Conservation (phyloP, 2,888 invertebrate genomes). For the Keiferia lycopersicella region DNA sequence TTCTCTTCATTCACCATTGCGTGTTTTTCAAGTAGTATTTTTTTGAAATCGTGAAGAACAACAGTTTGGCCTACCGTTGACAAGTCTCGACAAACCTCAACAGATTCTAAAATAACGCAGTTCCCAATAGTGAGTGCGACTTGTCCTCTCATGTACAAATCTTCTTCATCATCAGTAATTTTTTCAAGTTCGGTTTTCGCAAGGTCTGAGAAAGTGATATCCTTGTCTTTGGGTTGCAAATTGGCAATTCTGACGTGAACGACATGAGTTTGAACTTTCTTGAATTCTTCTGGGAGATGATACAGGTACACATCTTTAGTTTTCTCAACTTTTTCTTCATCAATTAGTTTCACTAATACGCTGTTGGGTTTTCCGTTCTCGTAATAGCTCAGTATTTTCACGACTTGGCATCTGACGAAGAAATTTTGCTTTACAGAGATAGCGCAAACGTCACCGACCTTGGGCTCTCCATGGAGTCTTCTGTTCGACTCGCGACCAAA, state of each 20-base stretch:
- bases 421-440: slow-evolving; percentile 67
- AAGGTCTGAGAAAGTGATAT: slow-evolving; percentile 62
- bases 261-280: slow-evolving; percentile 66
- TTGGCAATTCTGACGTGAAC: slow-evolving; percentile 62
- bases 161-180: slow-evolving; percentile 55
- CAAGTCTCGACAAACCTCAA: slow-evolving; percentile 81
- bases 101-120: slow-evolving; percentile 83
- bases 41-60: slow-evolving; percentile 77
- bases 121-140: slow-evolving; percentile 82
- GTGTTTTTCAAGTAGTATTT: slow-evolving; percentile 70
- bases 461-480: slow-evolving; percentile 60
- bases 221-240: slow-evolving; percentile 65
- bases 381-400: slow-evolving; percentile 62
- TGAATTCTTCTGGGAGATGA: slow-evolving; percentile 76
- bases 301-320: slow-evolving; percentile 67
- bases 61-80: slow-evolving; percentile 71
- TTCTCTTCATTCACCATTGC: slow-evolving; percentile 71
- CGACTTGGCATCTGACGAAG: slow-evolving; percentile 81
- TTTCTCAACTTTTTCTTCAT: slow-evolving; percentile 77
- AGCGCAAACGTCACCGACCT: slow-evolving; percentile 81
- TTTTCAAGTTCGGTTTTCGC: slow-evolving; percentile 53
- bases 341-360: slow-evolving; percentile 80
- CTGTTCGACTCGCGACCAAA: slow-evolving; percentile 60
- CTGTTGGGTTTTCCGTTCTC: slow-evolving; percentile 52
- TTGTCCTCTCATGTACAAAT: slow-evolving; percentile 66